Evolutionary conservation across 2,888 invertebrate species (phyloP).

Genomic region (Volucella inanis): DNA sequence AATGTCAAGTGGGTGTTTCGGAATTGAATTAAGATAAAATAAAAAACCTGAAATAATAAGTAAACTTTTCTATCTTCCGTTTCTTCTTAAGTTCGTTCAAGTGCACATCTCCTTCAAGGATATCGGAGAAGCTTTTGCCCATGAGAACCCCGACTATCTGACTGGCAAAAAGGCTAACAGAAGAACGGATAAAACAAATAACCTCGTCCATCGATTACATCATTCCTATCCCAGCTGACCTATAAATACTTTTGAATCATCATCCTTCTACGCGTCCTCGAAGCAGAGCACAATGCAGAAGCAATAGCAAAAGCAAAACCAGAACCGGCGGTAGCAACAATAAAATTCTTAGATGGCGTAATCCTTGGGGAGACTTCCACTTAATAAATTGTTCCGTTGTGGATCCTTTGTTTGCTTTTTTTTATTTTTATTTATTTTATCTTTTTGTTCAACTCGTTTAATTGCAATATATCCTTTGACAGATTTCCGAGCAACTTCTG

Average conservation of each 20-base stretch:
- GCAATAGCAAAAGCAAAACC: neutral
- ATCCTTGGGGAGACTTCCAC: slow-evolving; percentile 35
- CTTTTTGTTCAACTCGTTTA: slow-evolving; percentile 32
- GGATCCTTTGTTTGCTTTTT: neutral
- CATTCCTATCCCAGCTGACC: slow-evolving; percentile 62
- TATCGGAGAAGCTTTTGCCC: slow-evolving; percentile 30
- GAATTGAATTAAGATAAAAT: too few relatives aligned
- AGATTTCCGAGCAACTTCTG: neutral
- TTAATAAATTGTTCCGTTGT: slow-evolving; percentile 30
- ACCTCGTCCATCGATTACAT: slow-evolving; percentile 55
- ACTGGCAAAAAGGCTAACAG: slow-evolving; percentile 3
- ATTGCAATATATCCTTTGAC: slow-evolving; percentile 34
- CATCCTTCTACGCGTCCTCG: slow-evolving; percentile 8
- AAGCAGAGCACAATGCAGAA: neutral
- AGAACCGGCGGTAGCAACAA: slow-evolving; percentile 10
- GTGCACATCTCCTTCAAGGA: slow-evolving; percentile 26
- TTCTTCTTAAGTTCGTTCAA: neutral
- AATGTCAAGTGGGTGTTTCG: too few relatives aligned
- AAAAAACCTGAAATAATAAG: too few relatives aligned
- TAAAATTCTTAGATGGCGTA: slow-evolving; percentile 33
- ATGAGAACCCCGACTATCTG: slow-evolving; percentile 23
- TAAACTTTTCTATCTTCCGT: too few relatives aligned
- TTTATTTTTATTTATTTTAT: neutral
- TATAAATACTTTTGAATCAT: slow-evolving; percentile 53
- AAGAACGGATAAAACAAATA: slow-evolving; percentile 30